Base-by-base conservation (phyloP, 2,888 invertebrate species). In the Orthosia cruda region DNA sequence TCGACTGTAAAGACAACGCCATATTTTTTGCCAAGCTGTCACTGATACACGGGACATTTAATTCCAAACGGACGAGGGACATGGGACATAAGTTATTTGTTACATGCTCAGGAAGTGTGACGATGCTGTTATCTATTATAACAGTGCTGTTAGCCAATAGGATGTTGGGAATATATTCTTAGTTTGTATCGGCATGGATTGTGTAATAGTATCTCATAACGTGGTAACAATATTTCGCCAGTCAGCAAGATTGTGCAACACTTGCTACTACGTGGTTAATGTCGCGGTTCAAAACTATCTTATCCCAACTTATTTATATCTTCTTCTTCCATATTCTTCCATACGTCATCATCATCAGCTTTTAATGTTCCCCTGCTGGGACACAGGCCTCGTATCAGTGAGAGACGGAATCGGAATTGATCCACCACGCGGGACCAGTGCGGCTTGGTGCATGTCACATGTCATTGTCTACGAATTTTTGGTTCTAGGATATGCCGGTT, bases 51-150 rank as follows among this genome's bases (percentile, higher is more conserved):
- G 49, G 18, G 45, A 54, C 64, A 58, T 74, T 55, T 71, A 80
- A 57, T 71, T 81, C 45, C 3, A 66, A 84, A 67, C 71, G 32
- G 45, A 72, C 69, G 62, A 73, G 32, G 11, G 4, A 77, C 81
- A 78, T 18, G 55, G 49, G 11, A 45, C 74, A 71, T 82, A 67
- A 57, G 40, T 76, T 80, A 80, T 66, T 71, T 45, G 54, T 55
- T 45, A 75, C 75, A 74, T 62, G 74, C 62, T 58, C 69, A 80
- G 87, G 85, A 82, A 75, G 75, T 81, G 73, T 61, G 76, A 75
- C n/a, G 59, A 23, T 63, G 72, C 52, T 72, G 12, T 18, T 63
- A 40, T 66, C 52, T 64, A 64, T 64, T 70, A 59, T 61, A 61
- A 40, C 54, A 64, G 40, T 16, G 32, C 9, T 69, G 57, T 62